Percentiles rank a stretch among this genome's conserved stretches.
Conservation (phyloP, 2,888 invertebrate species). For the Acanthosepion esculentum region DNA sequence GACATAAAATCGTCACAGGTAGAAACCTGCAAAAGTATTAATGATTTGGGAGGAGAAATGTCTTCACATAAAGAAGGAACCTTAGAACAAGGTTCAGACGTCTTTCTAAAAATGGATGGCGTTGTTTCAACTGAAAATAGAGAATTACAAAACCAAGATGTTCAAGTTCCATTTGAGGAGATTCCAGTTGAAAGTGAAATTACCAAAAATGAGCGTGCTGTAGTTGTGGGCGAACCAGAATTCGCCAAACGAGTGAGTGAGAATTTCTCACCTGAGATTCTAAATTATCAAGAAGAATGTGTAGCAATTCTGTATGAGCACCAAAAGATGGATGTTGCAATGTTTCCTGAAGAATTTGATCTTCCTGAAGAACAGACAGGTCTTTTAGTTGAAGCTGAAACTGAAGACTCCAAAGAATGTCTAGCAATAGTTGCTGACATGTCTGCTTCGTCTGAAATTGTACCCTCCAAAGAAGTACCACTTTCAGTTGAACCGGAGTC, state of each 20-base stretch:
- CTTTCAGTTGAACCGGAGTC: background rate
- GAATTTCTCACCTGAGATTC: background rate
- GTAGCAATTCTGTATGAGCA: background rate
- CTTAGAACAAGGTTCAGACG: background rate
- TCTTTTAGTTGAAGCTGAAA: background rate
- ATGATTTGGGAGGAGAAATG: background rate
- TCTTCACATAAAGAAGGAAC: background rate
- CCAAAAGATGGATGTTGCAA: background rate
- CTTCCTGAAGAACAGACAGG: background rate
- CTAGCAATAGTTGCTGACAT: background rate
- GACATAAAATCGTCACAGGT: background rate
- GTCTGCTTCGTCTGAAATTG: background rate
- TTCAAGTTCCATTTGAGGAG: background rate
- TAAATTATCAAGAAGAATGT: background rate
- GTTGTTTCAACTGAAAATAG: background rate
- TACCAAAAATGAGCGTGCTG: background rate
- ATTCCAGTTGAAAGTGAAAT: slow-evolving; percentile 16
- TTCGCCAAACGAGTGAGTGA: background rate
- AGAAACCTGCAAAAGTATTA: background rate
- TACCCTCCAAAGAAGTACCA: background rate
- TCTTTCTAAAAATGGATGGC: background rate
- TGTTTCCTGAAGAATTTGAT: background rate
- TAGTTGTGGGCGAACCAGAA: background rate
- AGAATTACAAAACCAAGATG: background rate
- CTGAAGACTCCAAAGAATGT: background rate